Conservation (phyloP, 1,140 invertebrate genomes). For the Euwallacea similis region DNA sequence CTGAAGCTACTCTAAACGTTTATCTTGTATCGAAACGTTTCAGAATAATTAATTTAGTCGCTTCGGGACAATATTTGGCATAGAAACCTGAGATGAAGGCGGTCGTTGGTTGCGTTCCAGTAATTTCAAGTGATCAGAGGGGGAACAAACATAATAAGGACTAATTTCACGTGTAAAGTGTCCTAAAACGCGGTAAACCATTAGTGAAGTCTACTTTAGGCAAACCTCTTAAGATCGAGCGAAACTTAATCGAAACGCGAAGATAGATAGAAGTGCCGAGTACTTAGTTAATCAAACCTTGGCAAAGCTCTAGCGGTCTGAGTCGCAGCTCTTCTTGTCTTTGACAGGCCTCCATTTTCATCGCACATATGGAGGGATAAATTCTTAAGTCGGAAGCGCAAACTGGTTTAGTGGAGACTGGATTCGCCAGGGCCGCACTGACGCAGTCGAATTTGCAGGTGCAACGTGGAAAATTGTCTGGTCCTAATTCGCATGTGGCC, state of each 20-base stretch:
- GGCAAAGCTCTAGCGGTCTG: slow-evolving; percentile 76
- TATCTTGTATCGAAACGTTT: too few relatives aligned
- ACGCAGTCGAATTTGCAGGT: slow-evolving; percentile 75
- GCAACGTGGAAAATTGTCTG: slow-evolving; percentile 74
- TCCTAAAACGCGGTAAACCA: slow-evolving; percentile 31
- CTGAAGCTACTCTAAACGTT: too few relatives aligned
- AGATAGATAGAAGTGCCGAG: slow-evolving; percentile 2
- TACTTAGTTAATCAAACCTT: slow-evolving; percentile 63
- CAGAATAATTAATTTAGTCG: slow-evolving; percentile 6
- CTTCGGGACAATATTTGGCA: slow-evolving; percentile 1
- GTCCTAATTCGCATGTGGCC: slow-evolving; percentile 77
- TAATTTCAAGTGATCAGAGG: slow-evolving; percentile 8
- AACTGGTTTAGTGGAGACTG: slow-evolving; percentile 66
- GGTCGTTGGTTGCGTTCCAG: neutral
- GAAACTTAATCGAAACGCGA: slow-evolving; percentile 28
- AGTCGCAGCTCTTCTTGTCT: slow-evolving; percentile 78
- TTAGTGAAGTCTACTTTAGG: slow-evolving; percentile 23
- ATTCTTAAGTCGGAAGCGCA: slow-evolving; percentile 82
- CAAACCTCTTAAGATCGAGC: slow-evolving; percentile 25
- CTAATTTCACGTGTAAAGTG: slow-evolving; percentile 24
- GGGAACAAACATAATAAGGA: slow-evolving; percentile 16
- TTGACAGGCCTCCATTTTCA: slow-evolving; percentile 85
- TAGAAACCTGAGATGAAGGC: neutral
- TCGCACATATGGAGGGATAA: slow-evolving; percentile 81
- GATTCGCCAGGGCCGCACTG: slow-evolving; percentile 59